Conservation (phyloP, 2,797 vertebrate species). For the Takifugu ocellatus region DNA sequence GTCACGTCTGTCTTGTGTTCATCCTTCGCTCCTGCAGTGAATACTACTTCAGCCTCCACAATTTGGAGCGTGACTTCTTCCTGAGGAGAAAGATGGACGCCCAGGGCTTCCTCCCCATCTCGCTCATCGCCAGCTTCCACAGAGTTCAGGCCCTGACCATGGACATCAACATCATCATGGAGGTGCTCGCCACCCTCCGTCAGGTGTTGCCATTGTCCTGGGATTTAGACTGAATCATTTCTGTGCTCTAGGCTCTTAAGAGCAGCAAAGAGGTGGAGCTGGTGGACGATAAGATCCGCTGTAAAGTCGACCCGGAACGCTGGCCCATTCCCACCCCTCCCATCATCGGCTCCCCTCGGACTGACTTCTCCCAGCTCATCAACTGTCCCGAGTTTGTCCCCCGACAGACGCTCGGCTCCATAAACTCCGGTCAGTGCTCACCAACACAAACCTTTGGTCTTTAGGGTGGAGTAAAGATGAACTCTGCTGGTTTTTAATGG, state of each 20-base stretch:
- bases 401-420: conserved; percentile 78
- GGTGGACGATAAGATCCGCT: conserved; percentile 86
- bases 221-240: neutral
- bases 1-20: neutral
- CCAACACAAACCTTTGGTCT: neutral
- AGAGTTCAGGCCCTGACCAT: conserved; percentile 92
- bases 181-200: conserved; percentile 68
- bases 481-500: neutral
- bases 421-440: conserved; percentile 57
- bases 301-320: conserved; percentile 86
- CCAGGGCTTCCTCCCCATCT: conserved; percentile 91
- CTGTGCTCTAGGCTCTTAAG: conserved; percentile 83
- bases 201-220: neutral
- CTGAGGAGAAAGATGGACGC: conserved; percentile 92
- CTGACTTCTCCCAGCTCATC: conserved; percentile 88
- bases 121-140: conserved; percentile 91
- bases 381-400: conserved; percentile 87
- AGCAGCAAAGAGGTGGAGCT: conserved; percentile 91
- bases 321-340: conserved; percentile 88
- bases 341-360: conserved; percentile 74
- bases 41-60: conserved; percentile 97
- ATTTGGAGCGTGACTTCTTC: conserved; percentile 95
- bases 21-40: conserved; percentile 72
- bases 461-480: too few species aligned
- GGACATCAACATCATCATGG: conserved; percentile 85